Evolutionary conservation across 2,113 vertebrate species (phyloP), one percentile per base, ranked within the genome.

Genomic region (Centrocercus urophasianus): DNA sequence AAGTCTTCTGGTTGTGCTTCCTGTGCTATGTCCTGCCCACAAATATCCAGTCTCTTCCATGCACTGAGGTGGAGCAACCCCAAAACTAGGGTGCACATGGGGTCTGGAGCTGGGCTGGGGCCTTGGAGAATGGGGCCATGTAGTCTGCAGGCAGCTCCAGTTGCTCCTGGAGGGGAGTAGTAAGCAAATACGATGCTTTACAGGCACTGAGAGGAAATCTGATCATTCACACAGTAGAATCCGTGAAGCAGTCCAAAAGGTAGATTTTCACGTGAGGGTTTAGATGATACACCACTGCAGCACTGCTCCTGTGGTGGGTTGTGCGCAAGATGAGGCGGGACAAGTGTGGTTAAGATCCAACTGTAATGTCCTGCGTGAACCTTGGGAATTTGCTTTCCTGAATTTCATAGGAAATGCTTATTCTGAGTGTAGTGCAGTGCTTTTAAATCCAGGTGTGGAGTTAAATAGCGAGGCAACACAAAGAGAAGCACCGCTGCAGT

Each of bases 1-100:
- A 1, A 61, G n/a, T 7, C 9, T 43, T 11, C 30, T 48, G 56
- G 34, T 24, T 32, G 57, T 18, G 21, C 52, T 36, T 36, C 20
- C 36, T 15, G 40, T 69, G 63, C 13, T 8, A 0, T 21, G 12
- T 32, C 8, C 34, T 2, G 1, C 4, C 22, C 32, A 1, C 47
- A 30, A 12, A 36, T 8, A 36, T 0, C 2, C 45, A 30, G 34
- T 3, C 10, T 5, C 18, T 67, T 17, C 12, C 8, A 1, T 6
- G 16, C 11, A 4, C 6, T 13, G 16, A 22, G 9, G 57, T 5
- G 4, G 11, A 13, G 47, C 10, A 6, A 12, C 30, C 7, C 10
- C 2, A 56, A 11, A 1, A 9, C 32, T 22, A 9, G 17, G 27
- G 42, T 0, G 0, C 34, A 63, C 8, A 3, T 4, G 0, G 24